A percentile compares a stretch with the other conserved stretches of the same genome.
These are phyloP conservation scores for Unio pictorum DNA, from an alignment of 2,888 invertebrate genomes.

Conservation along the genomic window DNA sequence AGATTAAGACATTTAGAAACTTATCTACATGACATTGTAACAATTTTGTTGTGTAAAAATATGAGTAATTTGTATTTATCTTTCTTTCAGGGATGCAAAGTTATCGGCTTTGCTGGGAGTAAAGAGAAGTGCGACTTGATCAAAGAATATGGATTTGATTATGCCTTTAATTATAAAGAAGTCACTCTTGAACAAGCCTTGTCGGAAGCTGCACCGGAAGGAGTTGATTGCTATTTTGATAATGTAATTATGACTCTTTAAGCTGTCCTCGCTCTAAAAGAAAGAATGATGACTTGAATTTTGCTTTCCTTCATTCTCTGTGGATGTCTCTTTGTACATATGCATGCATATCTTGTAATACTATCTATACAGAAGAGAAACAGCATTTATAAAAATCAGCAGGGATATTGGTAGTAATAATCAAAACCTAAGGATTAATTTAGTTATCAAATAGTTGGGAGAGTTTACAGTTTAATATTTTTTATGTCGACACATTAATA, in stretches of 20 bases:
- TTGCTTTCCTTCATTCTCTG: no score
- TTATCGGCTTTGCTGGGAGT: conserved; percentile 82
- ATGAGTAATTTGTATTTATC: neutral
- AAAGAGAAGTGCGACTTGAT: conserved; percentile 82
- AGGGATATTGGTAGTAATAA: no score
- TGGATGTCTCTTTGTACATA: neutral
- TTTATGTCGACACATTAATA: no score
- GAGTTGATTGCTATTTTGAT: conserved; percentile 84
- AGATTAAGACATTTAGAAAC: no score
- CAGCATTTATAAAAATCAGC: no score
- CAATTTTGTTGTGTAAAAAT: no score
- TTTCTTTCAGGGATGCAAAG: conserved; percentile 59
- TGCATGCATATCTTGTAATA: neutral
- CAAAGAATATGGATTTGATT: conserved; percentile 78
- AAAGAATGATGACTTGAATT: neutral
- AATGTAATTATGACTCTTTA: conserved; percentile 76
- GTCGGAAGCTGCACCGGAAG: conserved; percentile 79
- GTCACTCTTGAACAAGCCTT: conserved; percentile 75
- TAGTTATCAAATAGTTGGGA: no score
- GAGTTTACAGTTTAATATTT: no score
- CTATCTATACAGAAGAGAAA: no score
- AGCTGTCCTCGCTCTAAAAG: neutral
- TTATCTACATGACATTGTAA: no score
- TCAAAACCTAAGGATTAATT: no score
- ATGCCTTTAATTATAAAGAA: conserved; percentile 82